Conservation (phyloP, 1,140 invertebrate genomes). For the Apis florea region DNA sequence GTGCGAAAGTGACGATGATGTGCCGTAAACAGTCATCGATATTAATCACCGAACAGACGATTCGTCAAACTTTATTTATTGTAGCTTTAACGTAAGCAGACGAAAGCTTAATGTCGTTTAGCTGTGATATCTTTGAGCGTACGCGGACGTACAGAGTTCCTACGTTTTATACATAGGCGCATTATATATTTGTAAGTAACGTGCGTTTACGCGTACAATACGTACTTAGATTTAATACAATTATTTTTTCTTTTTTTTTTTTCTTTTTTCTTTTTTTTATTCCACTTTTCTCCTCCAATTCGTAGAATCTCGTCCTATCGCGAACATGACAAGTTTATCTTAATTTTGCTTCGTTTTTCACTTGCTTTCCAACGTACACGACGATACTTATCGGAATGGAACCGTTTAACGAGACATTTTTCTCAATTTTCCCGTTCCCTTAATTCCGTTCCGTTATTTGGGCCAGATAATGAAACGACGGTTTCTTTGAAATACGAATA, state of each 20-base stretch:
- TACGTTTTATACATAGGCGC: conserved; percentile 69
- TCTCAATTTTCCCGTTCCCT: background rate
- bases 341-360: conserved; percentile 31
- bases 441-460: background rate
- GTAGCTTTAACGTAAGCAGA: conserved; percentile 66
- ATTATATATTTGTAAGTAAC: conserved; percentile 48
- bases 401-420: background rate
- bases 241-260: background rate
- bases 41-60: conserved; percentile 27
- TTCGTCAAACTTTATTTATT: conserved; percentile 68
- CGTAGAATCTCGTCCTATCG: conserved; percentile 57
- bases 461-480: background rate
- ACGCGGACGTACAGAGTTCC: conserved; percentile 75
- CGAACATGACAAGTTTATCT: conserved; percentile 54
- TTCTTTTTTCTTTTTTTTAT: background rate
- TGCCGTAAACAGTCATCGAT: conserved; percentile 22
- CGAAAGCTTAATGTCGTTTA: conserved; percentile 74
- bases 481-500: background rate
- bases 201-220: conserved; percentile 45
- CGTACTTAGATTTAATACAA: conserved; percentile 44
- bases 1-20: background rate
- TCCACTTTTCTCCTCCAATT: background rate
- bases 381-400: background rate
- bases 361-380: conserved; percentile 6
- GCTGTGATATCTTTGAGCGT: conserved; percentile 77